Evolutionary conservation across 1,140 invertebrate genomes (phyloP).

Genomic region (Gerris buenoi): DNA sequence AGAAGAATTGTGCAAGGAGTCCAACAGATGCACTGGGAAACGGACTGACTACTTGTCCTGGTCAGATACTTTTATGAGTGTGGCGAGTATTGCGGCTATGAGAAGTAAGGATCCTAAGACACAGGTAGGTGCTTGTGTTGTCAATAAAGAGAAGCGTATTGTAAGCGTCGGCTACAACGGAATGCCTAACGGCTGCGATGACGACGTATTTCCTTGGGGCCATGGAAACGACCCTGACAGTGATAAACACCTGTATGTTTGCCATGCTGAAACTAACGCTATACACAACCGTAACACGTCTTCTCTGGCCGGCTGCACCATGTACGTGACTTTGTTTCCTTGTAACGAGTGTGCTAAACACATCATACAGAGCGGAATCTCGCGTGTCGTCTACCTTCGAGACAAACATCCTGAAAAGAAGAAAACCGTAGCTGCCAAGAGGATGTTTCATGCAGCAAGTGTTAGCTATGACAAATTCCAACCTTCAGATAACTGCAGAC

Average conservation of each 20-base stretch:
- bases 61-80: constrained; percentile 90
- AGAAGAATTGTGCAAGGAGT: too few relatives aligned
- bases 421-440: constrained; percentile 53
- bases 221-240: constrained; percentile 39
- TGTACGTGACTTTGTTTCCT: constrained; percentile 81
- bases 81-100: constrained; percentile 65
- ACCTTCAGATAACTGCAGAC: too few relatives aligned
- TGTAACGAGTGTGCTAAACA: constrained; percentile 95
- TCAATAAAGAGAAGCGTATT: constrained; percentile 75
- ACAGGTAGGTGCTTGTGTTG: constrained; percentile 87
- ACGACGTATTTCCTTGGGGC: constrained; percentile 79
- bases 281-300: constrained; percentile 78
- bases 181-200: constrained; percentile 74
- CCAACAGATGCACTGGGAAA: too few relatives aligned
- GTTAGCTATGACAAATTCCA: constrained; percentile 41
- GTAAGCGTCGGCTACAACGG: constrained; percentile 93
- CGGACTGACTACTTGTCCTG: constrained; percentile 48
- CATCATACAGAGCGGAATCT: constrained; percentile 90
- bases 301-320: constrained; percentile 57
- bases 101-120: constrained; percentile 84
- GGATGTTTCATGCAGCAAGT: constrained; percentile 60
- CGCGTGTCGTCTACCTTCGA: constrained; percentile 58
- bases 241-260: constrained; percentile 80
- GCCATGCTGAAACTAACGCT: constrained; percentile 94
- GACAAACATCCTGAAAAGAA: constrained; percentile 34